Conservation (phyloP, 37 sponge, comb jelly and placozoan species). For the Oopsacas minuta region DNA sequence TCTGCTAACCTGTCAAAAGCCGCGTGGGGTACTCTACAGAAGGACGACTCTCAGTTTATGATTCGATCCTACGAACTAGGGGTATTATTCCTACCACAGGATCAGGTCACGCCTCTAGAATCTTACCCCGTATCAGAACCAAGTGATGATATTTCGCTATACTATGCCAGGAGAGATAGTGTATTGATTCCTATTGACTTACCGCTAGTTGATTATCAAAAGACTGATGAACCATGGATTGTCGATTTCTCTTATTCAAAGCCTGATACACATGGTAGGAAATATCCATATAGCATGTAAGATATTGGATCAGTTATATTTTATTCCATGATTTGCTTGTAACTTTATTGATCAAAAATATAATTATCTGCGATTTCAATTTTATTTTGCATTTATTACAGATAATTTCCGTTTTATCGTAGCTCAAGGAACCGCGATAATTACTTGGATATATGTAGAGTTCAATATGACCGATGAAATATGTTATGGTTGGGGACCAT, state of each 20-base stretch:
- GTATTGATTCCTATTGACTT: constrained; percentile 12
- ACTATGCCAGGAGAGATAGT: background rate
- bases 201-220: constrained; percentile 17
- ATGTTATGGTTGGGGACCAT: too few relatives aligned
- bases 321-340: background rate
- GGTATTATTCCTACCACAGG: constrained; percentile 56
- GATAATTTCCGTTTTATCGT: too few relatives aligned
- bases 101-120: constrained; percentile 17
- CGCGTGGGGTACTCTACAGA: constrained; percentile 85
- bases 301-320: background rate
- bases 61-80: constrained; percentile 81
- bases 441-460: too few relatives aligned
- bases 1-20: constrained; percentile 93
- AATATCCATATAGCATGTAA: background rate
- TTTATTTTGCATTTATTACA: too few relatives aligned
- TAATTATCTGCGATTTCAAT: too few relatives aligned
- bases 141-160: constrained; percentile 6
- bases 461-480: too few relatives aligned
- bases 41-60: constrained; percentile 57
- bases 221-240: constrained; percentile 28
- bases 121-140: background rate
- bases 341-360: background rate
- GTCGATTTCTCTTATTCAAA: constrained; percentile 19
- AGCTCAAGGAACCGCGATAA: too few relatives aligned
- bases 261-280: constrained; percentile 26